Conservation (phyloP, 2,113 vertebrate genomes). For the Urocolius indicus region DNA sequence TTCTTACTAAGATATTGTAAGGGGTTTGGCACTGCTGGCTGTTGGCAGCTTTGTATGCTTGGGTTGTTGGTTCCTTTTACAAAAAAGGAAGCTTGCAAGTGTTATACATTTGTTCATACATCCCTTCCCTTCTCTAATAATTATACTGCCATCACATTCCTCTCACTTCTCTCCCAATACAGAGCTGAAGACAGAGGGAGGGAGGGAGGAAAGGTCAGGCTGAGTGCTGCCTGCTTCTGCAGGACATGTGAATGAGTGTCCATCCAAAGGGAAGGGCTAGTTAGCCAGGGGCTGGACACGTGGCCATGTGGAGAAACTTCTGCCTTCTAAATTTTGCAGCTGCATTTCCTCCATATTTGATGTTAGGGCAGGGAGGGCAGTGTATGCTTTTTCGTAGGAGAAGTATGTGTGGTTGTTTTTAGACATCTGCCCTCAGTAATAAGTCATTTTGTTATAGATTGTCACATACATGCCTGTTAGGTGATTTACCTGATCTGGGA, state of each 20-base stretch:
- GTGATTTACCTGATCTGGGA: background rate
- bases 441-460: background rate
- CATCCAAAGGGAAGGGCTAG: background rate
- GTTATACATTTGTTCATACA: background rate
- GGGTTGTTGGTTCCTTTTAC: background rate
- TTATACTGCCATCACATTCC: background rate
- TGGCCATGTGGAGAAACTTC: background rate
- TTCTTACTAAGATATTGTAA: background rate
- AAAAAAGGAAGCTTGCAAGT: background rate
- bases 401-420: background rate
- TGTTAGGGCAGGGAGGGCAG: background rate
- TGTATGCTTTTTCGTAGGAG: background rate
- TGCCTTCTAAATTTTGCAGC: background rate
- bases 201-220: background rate
- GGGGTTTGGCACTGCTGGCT: background rate
- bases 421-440: background rate
- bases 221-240: background rate
- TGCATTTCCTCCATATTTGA: background rate
- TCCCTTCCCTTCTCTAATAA: background rate
- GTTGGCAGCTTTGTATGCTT: background rate
- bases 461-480: background rate
- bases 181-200: rapidly evolving
- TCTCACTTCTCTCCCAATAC: background rate
- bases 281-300: background rate
- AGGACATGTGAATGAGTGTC: background rate